Base-by-base conservation (phyloP, 2,113 vertebrate genomes). In the Prunella fulvescens region DNA sequence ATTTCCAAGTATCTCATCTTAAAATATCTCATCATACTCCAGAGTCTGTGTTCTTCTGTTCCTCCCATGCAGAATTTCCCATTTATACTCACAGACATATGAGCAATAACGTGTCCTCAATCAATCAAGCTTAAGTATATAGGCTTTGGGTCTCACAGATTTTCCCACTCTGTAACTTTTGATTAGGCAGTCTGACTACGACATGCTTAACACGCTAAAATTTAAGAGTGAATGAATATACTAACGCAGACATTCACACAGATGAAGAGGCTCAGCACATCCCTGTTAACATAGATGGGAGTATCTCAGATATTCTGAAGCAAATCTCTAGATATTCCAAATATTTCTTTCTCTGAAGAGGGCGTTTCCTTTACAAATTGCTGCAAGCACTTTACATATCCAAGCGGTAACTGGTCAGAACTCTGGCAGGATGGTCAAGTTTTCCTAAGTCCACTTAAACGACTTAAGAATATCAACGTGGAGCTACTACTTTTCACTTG, bases 61-160 rank as follows among this genome's bases (percentile, higher is more conserved):
- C 22, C 15, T 88, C 23, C 20, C 20, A 25, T 50, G 19, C 5
- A 86, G 35, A 87, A 66, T 51, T 80, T 79, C 45, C 60, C 45
- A 58, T 20, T 67, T 71, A 29, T 53, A 40, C 57, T 50, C 8
- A 0, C 0, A 69, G 35, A 44, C 0, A 0, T 51, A 37, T 0
- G 2, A 73, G 15, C 33, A 86, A 15, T 42, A 70, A 58, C 25
- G 60, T 2, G 7, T 66, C 18, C 44, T 29, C 15, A n/a, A 61
- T 39, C 20, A 50, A 60, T 19, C 28, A 78, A 71, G 14, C 14
- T 64, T 47, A 78, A 81, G 42, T 12, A 58, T 10, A 81, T 0
- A 14, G 14, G 14, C 44, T 83, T 66, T 69, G 24, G 44, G 58
- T 66, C 39, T 62, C 57, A 19, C 15, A 65, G 65, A 40, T 64